Evolutionary conservation across 2,113 vertebrate genomes (phyloP), one percentile per base, ranked within the genome.

Genomic region (Scomber japonicus): DNA sequence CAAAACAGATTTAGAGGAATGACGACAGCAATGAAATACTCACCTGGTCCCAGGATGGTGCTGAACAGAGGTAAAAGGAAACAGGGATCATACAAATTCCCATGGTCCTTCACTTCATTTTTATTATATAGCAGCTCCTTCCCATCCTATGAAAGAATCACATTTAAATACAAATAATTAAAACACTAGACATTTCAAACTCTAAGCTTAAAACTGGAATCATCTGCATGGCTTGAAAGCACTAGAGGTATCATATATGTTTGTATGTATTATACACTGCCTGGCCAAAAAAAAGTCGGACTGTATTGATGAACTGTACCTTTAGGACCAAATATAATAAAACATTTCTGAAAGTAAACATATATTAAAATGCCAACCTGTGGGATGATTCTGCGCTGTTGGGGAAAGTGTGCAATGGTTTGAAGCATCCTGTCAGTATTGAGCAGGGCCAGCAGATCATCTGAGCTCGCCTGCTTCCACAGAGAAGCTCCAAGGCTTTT

Each of bases 1-100:
- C 4, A 1, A 35, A 35, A 56, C 12, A 4, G 21, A 53, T 66
- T 2, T 9, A 0, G 15, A 30, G 54, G 4, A 0, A 27, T 0
- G 1, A 27, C 16, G 24, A 50, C 11, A 45, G 11, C 12, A 24
- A 7, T 74, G 2, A 51, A 71, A 46, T 14, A 12, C 21, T 83
- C 93, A 99, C 98, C 98, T 95, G 98, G 96, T 69, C 90, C 91
- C 71, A 96, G 95, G 45, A 99, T 90, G 84, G 96, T 92, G 71
- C 97, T 96, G 71, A 99, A 99, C 8, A 99, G 95, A 50, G 97
- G 97, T 40, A 99, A 86, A 0, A 99, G 96, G 82, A 98, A 99
- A 91, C 96, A 95, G 4, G 97, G 97, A 86, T 99, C 98, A 0
- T 99, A 99, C 40, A 98, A 88, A 77, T 84, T 88, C 31, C 81